These are phyloP conservation scores for Drosophila yooni DNA, from an alignment of 2,888 invertebrate genomes.

Conservation along the genomic window DNA sequence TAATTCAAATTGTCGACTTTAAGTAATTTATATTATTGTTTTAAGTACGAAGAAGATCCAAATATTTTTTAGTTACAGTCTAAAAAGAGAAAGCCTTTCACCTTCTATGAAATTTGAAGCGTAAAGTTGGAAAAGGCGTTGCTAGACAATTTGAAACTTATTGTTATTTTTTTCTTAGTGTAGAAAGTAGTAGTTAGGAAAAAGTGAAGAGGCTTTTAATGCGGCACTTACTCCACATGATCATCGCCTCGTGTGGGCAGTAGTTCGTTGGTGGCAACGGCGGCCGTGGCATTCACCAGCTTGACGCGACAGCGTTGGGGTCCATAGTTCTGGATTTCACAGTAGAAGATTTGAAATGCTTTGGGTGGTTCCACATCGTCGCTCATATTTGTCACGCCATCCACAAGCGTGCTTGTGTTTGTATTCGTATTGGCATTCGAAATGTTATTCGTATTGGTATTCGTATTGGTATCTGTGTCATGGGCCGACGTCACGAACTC, in stretches of 20 bases:
- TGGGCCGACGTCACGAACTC: conserved; percentile 80
- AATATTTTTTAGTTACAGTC: background rate
- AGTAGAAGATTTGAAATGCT: conserved; percentile 90
- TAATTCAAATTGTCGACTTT: too few species aligned
- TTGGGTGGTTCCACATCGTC: conserved; percentile 84
- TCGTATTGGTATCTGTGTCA: conserved; percentile 58
- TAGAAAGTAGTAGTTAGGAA: background rate
- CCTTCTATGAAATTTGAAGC: background rate
- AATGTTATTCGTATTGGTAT: conserved; percentile 30
- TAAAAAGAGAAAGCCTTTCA: background rate
- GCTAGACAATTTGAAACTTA: background rate
- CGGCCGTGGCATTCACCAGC: conserved; percentile 74
- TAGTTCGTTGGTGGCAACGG: conserved; percentile 37
- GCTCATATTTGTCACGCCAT: conserved; percentile 77
- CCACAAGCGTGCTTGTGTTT: conserved; percentile 32
- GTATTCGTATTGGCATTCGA: conserved; percentile 13
- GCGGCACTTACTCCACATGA: conserved; percentile 38
- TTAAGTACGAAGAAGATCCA: too few species aligned
- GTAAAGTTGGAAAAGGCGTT: background rate
- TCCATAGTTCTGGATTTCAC: conserved; percentile 92
- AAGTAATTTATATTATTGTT: too few species aligned
- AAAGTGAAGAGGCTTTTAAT: conserved; percentile 12
- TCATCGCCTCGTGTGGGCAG: conserved; percentile 25
- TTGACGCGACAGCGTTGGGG: conserved; percentile 90
- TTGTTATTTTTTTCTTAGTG: background rate